Conservation (phyloP, 2,797 vertebrate genomes). For the Typhlichthys eigenmanni region DNA sequence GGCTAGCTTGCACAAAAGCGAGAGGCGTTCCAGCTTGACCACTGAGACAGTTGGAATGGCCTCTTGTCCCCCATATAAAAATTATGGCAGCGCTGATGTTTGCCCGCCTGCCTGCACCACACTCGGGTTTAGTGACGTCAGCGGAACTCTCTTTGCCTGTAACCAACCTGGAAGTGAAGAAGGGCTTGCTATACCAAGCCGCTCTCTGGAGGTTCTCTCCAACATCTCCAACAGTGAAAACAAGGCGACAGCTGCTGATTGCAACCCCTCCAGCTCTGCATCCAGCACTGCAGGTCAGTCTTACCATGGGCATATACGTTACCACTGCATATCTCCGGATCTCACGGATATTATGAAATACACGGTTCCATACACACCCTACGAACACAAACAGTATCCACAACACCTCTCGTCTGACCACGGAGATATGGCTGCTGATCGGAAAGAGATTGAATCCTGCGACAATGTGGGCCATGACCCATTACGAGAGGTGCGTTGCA, state of each 20-base stretch:
- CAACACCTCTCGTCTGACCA: conserved; percentile 5
- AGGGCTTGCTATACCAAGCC: not conserved
- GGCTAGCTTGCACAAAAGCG: not conserved
- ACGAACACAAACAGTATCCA: conserved; percentile 8
- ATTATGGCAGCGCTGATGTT: not conserved
- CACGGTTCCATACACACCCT: not conserved
- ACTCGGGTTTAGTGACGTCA: not conserved
- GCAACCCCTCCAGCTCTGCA: conserved; percentile 7
- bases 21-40: not conserved
- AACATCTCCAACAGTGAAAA: conserved; percentile 11
- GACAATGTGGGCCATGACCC: conserved; percentile 10
- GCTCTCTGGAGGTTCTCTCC: conserved; percentile 12
- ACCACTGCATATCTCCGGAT: conserved; percentile 38
- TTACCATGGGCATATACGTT: conserved; percentile 46
- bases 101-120: conserved; percentile 4
- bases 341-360: conserved; percentile 3
- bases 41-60: not conserved
- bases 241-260: conserved; percentile 2
- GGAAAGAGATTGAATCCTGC: conserved; percentile 15
- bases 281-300: conserved; percentile 11
- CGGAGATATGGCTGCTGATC: conserved; percentile 24
- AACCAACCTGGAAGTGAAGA: not conserved
- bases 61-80: not conserved
- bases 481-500: conserved; percentile 15
- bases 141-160: not conserved